These are phyloP conservation scores for Euphydryas editha DNA, from an alignment of 2,888 invertebrate species.

Conservation along the genomic window DNA sequence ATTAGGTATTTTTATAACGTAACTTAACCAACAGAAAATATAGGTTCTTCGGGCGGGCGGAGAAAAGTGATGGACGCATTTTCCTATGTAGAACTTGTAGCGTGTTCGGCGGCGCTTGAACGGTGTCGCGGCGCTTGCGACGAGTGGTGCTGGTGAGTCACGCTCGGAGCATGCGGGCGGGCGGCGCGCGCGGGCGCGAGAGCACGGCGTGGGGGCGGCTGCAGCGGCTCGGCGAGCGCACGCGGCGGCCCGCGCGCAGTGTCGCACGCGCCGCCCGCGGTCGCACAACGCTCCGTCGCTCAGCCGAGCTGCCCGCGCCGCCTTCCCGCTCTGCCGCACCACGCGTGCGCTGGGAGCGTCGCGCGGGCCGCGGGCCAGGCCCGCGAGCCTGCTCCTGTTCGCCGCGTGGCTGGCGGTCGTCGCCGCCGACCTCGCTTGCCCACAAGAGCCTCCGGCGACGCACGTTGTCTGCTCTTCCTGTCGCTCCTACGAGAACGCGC, in stretches of 20 bases:
- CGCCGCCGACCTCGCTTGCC: conserved; percentile 72
- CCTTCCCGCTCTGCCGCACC: conserved; percentile 81
- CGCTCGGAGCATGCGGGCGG: conserved; percentile 34
- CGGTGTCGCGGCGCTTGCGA: conserved; percentile 24
- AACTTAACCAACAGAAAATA: not conserved
- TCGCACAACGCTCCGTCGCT: conserved; percentile 77
- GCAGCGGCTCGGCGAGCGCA: conserved; percentile 47
- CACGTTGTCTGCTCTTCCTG: conserved; percentile 80
- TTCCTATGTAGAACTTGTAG: conserved; percentile 8
- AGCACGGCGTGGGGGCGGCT: conserved; percentile 34
- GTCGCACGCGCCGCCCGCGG: conserved; percentile 81
- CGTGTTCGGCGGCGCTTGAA: conserved; percentile 1
- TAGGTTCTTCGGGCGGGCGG: conserved; percentile 27
- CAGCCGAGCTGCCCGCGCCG: conserved; percentile 65
- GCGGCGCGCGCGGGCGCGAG: conserved; percentile 40
- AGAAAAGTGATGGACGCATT: conserved; percentile 15
- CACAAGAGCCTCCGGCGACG: conserved; percentile 63
- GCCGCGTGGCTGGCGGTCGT: conserved; percentile 79
- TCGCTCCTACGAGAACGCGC: conserved; percentile 82
- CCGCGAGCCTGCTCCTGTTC: conserved; percentile 83
- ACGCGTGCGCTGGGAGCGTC: conserved; percentile 83
- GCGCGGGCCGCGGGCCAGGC: conserved; percentile 83
- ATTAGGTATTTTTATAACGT: not conserved
- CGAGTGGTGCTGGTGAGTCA: conserved; percentile 35
- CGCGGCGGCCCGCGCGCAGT: conserved; percentile 51